Conservation (phyloP, 2,888 invertebrate genomes). For the Noctua janthe region DNA sequence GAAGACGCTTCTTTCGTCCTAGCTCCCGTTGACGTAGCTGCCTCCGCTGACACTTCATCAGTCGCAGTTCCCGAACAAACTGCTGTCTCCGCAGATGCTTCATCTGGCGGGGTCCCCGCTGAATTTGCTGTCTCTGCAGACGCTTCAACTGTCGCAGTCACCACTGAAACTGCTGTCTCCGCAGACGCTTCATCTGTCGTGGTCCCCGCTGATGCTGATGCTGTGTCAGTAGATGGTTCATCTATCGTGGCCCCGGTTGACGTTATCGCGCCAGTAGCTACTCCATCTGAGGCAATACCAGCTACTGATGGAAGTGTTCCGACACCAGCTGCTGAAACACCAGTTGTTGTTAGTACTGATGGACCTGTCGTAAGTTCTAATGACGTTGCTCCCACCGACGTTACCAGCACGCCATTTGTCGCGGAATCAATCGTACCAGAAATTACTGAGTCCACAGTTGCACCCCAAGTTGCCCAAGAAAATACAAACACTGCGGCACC, state of each 20-base stretch:
- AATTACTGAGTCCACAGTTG: slow-evolving; percentile 34
- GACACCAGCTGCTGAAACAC: neutral
- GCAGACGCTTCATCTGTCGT: neutral
- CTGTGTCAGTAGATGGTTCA: neutral
- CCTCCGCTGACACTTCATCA: neutral
- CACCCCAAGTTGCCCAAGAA: slow-evolving; percentile 20
- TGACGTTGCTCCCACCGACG: slow-evolving; percentile 41
- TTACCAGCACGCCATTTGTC: slow-evolving; percentile 9
- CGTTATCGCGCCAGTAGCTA: neutral
- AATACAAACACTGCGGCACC: slow-evolving; percentile 39
- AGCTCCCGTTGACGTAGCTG: neutral
- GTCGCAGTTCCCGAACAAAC: neutral
- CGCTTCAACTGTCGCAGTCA: neutral
- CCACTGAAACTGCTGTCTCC: neutral
- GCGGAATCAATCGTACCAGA: slow-evolving; percentile 33
- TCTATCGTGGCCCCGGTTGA: neutral
- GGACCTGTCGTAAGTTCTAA: slow-evolving; percentile 19
- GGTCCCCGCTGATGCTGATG: neutral
- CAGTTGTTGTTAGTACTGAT: slow-evolving; percentile 21
- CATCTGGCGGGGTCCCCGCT: rapidly evolving
- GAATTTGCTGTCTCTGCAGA: neutral
- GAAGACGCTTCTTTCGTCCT: neutral
- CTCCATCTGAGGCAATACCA: neutral
- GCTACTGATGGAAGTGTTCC: neutral
- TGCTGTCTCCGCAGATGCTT: neutral